Percentiles rank a stretch among this genome's conserved stretches.
phyloP scores from a whole-genome alignment of 2,797 vertebrate species.

The Sebastes cheni region DNA sequence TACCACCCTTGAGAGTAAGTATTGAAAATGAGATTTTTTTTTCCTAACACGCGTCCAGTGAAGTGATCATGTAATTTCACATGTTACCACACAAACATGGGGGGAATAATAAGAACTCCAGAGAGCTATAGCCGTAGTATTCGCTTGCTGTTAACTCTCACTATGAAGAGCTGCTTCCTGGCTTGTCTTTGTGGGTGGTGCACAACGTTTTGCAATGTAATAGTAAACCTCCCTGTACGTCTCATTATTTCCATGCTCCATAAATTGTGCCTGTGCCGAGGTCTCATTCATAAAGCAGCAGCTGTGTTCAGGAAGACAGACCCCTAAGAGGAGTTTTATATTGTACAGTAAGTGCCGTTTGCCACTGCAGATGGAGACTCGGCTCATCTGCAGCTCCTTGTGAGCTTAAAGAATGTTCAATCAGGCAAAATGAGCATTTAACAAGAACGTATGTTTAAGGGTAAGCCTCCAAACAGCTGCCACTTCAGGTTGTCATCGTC shows the following conservation, averaged over 20 bases:
- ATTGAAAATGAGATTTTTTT: neutral
- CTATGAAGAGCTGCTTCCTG: conserved; percentile 9
- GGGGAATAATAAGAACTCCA: neutral
- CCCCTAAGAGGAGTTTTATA: conserved; percentile 30
- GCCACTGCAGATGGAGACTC: conserved; percentile 1
- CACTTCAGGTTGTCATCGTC: neutral
- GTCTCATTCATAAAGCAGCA: conserved; percentile 39
- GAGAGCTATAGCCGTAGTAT: neutral
- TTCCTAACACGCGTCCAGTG: neutral
- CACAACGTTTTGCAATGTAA: conserved; percentile 37
- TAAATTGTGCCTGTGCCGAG: conserved; percentile 46
- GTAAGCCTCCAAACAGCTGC: conserved; percentile 37
- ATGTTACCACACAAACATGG: conserved; percentile 22
- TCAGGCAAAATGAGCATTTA: conserved; percentile 54
- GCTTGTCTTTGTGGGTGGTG: conserved; percentile 21
- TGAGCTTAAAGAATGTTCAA: conserved; percentile 41
- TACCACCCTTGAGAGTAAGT: conserved; percentile 5
- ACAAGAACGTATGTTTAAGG: conserved; percentile 31
- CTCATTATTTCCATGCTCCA: conserved; percentile 69
- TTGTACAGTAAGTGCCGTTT: conserved; percentile 23
- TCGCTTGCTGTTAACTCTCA: conserved; percentile 7
- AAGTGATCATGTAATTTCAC: conserved; percentile 33
- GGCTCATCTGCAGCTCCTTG: conserved; percentile 36
- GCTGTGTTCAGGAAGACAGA: conserved; percentile 25
- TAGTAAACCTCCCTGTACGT: conserved; percentile 42